Conservation (phyloP, 2,888 invertebrate genomes). For the Molorchus minor region DNA sequence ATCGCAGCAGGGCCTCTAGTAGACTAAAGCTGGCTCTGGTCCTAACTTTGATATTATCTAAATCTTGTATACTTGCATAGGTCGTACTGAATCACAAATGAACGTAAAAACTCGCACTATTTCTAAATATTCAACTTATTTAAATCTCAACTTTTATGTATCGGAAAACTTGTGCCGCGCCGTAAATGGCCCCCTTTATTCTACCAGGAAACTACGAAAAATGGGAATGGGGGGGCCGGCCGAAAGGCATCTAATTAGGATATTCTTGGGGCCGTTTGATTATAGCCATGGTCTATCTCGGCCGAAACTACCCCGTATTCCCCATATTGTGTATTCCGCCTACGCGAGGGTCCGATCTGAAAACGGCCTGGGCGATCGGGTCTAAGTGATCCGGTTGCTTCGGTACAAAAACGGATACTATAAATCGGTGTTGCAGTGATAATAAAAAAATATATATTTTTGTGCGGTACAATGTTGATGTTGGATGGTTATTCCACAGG, state of each 20-base stretch:
- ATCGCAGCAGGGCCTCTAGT: too few species aligned
- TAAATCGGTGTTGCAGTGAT: too few species aligned
- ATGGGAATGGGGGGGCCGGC: constrained; percentile 36
- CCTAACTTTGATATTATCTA: too few species aligned
- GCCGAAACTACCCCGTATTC: constrained; percentile 41
- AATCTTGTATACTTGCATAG: too few species aligned
- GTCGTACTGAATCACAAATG: too few species aligned
- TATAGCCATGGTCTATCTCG: constrained; percentile 51
- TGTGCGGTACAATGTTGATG: too few species aligned
- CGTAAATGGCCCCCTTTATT: constrained; percentile 32
- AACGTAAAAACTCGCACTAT: too few species aligned
- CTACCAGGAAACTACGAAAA: constrained; percentile 33
- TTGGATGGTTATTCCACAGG: too few species aligned
- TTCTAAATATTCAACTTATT: constrained; percentile 13
- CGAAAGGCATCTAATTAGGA: constrained; percentile 54
- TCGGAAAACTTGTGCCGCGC: constrained; percentile 20
- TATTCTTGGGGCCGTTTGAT: constrained; percentile 54
- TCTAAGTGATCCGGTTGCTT: too few species aligned
- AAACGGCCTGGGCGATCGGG: constrained; percentile 29
- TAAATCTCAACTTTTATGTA: constrained; percentile 21
- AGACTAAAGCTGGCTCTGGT: too few species aligned
- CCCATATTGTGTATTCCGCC: constrained; percentile 61
- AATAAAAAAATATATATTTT: too few species aligned
- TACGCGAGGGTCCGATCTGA: constrained; percentile 51
- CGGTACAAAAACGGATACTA: too few species aligned